phyloP scores from a whole-genome alignment of 2,888 invertebrate species.

The Cosmia trapezina region DNA sequence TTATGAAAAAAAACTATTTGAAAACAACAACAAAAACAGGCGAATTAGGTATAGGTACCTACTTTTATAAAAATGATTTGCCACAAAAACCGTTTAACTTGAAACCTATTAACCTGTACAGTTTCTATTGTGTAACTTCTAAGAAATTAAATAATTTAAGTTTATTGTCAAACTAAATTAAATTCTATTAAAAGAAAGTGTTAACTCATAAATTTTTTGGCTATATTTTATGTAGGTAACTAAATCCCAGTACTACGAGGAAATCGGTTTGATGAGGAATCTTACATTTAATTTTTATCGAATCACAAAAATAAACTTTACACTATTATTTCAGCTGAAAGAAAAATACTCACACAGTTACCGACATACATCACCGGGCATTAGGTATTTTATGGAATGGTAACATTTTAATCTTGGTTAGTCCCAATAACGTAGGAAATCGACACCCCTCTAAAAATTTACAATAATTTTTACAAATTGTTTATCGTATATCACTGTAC shows the following conservation, averaged over 20 bases:
- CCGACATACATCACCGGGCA: not conserved
- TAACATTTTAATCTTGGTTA: slow-evolving; percentile 51
- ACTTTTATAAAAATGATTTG: slow-evolving; percentile 17
- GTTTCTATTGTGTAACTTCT: slow-evolving; percentile 24
- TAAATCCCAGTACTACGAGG: not conserved
- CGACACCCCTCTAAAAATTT: slow-evolving; percentile 39
- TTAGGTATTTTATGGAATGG: slow-evolving; percentile 27
- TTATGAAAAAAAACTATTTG: slow-evolving; percentile 33
- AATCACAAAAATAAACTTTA: not conserved
- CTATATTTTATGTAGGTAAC: slow-evolving; percentile 3
- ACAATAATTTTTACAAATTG: slow-evolving; percentile 56
- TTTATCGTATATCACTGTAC: slow-evolving; percentile 61
- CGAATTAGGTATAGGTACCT: no score
- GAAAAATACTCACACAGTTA: slow-evolving; percentile 21
- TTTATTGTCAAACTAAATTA: slow-evolving; percentile 41
- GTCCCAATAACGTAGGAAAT: slow-evolving; percentile 36
- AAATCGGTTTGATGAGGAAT: not conserved
- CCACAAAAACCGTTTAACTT: slow-evolving; percentile 2
- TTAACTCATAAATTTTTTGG: not conserved
- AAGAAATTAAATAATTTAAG: slow-evolving; percentile 35
- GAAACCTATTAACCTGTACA: not conserved
- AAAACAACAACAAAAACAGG: slow-evolving; percentile 52
- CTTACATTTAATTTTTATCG: not conserved
- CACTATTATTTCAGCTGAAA: slow-evolving; percentile 10
- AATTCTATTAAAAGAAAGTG: not conserved